Percentiles rank a stretch among this genome's conserved stretches.
Evolutionary conservation across 2,113 vertebrate genomes (phyloP).

Genomic region (Falco punctatus): DNA sequence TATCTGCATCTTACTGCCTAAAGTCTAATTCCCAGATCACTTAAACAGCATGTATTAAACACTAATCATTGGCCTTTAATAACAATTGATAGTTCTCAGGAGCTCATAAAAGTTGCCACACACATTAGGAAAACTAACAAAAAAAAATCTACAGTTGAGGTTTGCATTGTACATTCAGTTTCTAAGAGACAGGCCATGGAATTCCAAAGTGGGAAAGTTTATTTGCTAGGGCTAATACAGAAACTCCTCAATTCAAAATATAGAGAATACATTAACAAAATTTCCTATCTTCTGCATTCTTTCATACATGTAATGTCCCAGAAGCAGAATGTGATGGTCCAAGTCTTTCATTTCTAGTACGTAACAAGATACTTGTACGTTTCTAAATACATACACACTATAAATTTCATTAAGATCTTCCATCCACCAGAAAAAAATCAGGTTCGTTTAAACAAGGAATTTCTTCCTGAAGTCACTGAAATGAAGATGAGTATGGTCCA

Average conservation of each 20-base stretch:
- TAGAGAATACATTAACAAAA: background rate
- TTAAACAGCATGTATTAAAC: background rate
- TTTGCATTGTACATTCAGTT: background rate
- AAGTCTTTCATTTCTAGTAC: background rate
- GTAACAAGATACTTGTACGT: background rate
- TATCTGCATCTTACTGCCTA: background rate
- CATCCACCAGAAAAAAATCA: background rate
- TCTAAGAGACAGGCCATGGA: background rate
- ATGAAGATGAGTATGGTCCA: accelerated
- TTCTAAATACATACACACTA: background rate
- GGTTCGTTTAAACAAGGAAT: background rate
- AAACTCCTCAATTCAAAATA: background rate
- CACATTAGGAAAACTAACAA: background rate
- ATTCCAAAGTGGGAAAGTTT: background rate
- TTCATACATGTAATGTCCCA: background rate
- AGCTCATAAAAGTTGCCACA: background rate
- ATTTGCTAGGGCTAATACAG: background rate
- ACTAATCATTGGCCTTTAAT: background rate
- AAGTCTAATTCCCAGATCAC: background rate
- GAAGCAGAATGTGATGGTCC: background rate
- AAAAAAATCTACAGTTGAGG: background rate
- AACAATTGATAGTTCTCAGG: background rate
- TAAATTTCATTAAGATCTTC: background rate
- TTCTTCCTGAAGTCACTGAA: background rate
- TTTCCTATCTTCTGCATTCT: background rate